These are phyloP conservation scores for Scortum barcoo DNA, from an alignment of 2,113 vertebrate species.

Conservation along the genomic window DNA sequence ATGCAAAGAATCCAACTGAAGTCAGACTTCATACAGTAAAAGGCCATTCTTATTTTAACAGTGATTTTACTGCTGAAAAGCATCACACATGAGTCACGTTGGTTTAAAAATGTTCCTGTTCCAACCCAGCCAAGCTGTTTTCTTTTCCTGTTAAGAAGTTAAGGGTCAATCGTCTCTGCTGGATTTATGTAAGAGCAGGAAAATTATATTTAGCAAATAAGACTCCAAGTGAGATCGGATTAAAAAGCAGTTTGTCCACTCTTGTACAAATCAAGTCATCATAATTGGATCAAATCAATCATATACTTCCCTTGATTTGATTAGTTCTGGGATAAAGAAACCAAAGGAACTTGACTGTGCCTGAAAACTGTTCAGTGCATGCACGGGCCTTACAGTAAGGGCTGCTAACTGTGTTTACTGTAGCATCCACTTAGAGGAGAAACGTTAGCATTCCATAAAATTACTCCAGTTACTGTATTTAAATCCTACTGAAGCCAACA, in stretches of 20 bases:
- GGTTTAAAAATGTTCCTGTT: slow-evolving; percentile 27
- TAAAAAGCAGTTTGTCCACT: slow-evolving; percentile 27
- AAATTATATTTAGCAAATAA: slow-evolving; percentile 7
- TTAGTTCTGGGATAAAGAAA: slow-evolving; percentile 31
- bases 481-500: slow-evolving; percentile 5
- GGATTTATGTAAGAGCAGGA: slow-evolving; percentile 11
- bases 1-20: slow-evolving; percentile 36
- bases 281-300: slow-evolving; percentile 53
- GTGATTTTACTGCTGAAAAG: slow-evolving; percentile 12
- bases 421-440: slow-evolving; percentile 1
- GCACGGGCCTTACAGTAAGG: slow-evolving; percentile 18
- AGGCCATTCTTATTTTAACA: slow-evolving; percentile 31
- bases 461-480: background rate
- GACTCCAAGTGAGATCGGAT: slow-evolving; percentile 3
- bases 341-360: slow-evolving; percentile 39
- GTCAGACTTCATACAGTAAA: slow-evolving; percentile 29
- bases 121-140: slow-evolving; percentile 37
- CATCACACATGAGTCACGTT: slow-evolving; percentile 37
- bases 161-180: slow-evolving; percentile 41
- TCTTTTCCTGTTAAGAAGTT: slow-evolving; percentile 29
- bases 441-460: slow-evolving; percentile 7
- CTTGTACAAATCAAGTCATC: slow-evolving; percentile 30
- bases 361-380: slow-evolving; percentile 22
- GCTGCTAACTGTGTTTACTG: slow-evolving; percentile 11
- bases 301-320: slow-evolving; percentile 42